Evolutionary conservation across 2,888 invertebrate genomes (phyloP), one percentile per base, ranked within the genome.

Genomic region (Pheosia gnoma): DNA sequence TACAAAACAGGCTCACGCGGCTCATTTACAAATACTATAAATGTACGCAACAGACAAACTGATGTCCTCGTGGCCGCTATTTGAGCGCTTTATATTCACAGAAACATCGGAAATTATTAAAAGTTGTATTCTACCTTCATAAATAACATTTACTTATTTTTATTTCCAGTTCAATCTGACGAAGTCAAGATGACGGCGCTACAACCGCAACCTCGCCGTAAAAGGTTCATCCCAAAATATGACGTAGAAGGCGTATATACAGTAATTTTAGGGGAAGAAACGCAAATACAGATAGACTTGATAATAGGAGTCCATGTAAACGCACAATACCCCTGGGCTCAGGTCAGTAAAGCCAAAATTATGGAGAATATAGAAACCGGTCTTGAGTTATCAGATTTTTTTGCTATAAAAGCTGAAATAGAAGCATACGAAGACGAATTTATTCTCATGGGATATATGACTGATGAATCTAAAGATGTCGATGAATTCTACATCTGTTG

Each of bases 311-410:
- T 94, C 49, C 94, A 97, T 78, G 94, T 97, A 0, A 96, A 95
- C 0, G 94, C 95, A 25, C 97, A 97, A 81, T 95, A 94, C 76
- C 97, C 97, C 0, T 97, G 97, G 97, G 95, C 95, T 66, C 92
- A 90, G 65, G 88, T 97, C 0, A 89, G 88, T 36, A 96, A 95
- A 82, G 94, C 94, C 45, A 88, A 94, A 55, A 87, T 97, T 2
- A 89, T 95, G 58, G 96, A 96, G 73, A 91, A 94, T 59, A 91
- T 97, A 57, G 95, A 95, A 3, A 68, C 94, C 0, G 92, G 95
- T 54, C 94, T 94, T 13, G 94, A 94, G 66, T 67, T 89, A 1
- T 93, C 94, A 0, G 94, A 94, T 62, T 88, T 94, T 43, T 87
- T 82, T 37, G 70, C 82, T 1, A 62, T 95, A 6, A 86, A 82